Evolutionary conservation across 2,113 vertebrate species (phyloP).

Genomic region (Nettapus auritus): DNA sequence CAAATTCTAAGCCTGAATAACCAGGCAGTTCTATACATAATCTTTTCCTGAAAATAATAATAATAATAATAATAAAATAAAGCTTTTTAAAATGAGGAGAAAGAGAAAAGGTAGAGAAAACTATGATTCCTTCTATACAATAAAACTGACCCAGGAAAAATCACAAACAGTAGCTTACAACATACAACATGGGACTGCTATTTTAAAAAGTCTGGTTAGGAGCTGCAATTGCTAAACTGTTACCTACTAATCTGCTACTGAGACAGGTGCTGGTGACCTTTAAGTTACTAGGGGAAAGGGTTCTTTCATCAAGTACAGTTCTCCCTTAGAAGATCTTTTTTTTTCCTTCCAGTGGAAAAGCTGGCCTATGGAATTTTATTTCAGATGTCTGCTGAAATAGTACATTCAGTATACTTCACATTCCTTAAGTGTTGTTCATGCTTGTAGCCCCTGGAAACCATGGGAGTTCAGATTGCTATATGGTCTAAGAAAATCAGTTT

Average conservation of each 20-base stretch:
- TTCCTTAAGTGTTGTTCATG: constrained; percentile 29
- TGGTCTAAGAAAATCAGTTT: background rate
- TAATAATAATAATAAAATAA: background rate
- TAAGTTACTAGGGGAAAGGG: background rate
- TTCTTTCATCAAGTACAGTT: background rate
- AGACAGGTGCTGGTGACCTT: background rate
- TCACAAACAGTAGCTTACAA: background rate
- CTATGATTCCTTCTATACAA: background rate
- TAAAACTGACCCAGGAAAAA: background rate
- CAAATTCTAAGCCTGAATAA: background rate
- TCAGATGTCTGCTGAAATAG: constrained; percentile 26
- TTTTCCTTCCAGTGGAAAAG: background rate
- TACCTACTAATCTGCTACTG: background rate
- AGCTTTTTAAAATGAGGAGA: too few species aligned
- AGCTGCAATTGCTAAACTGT: background rate
- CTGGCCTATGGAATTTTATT: constrained; percentile 9
- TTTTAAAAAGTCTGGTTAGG: background rate
- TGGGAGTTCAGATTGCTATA: background rate
- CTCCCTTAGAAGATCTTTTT: background rate
- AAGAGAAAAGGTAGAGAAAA: background rate
- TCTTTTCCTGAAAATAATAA: background rate
- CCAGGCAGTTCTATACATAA: background rate
- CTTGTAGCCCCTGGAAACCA: constrained; percentile 21
- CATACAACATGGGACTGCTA: background rate
- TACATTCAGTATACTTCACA: background rate